Evolutionary conservation across 1,140 invertebrate species (phyloP), one percentile per base, ranked within the genome.

Genomic region (Bombus confusus): DNA sequence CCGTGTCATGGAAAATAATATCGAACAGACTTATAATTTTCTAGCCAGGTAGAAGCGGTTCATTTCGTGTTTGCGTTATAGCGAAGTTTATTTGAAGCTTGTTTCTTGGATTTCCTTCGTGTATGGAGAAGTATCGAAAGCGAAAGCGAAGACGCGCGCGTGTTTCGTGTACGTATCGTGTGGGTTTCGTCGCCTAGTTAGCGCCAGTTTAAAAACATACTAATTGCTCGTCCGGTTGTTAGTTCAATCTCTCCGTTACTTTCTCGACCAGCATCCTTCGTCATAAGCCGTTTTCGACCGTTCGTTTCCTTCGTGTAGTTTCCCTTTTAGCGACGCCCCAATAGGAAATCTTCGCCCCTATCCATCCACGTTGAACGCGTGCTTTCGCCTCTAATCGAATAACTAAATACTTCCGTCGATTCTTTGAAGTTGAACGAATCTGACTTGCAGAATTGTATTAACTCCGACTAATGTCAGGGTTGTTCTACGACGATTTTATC

Each of bases 341-440:
- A 75, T 57, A 0, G 13, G 6, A 22, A 5, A 25, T 57, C 9
- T 52, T 83, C 59, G 18, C 72, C 80, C 72, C 34, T 68, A 75
- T 66, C 57, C 62, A 0, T 73, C 5, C 12, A 41, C 52, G 47
- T 72, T 41, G n/a, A 59, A 37, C 78, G 43, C 41, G 64, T 68
- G 66, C 22, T 34, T 13, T 62, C 71, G 6, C 52, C 12, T 43
- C 59, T 75, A 52, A 82, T 82, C 72, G 80, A 75, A 74, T 52
- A n/a, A 73, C 62, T 74, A 62, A 83, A 83, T 5, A 15, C 15
- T 71, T 72, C 34, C 31, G 69, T 64, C 57, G 69, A 74, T 39
- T 25, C 41, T 31, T 62, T 3, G 4, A 15, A 37, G 5, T 18
- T 6, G 22, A 31, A n/a, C 15, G 28, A 18, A 6, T 39, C 22